Evolutionary conservation across 2,113 vertebrate genomes (phyloP), one percentile per base, ranked within the genome.

Genomic region (Terrapene triunguis): DNA sequence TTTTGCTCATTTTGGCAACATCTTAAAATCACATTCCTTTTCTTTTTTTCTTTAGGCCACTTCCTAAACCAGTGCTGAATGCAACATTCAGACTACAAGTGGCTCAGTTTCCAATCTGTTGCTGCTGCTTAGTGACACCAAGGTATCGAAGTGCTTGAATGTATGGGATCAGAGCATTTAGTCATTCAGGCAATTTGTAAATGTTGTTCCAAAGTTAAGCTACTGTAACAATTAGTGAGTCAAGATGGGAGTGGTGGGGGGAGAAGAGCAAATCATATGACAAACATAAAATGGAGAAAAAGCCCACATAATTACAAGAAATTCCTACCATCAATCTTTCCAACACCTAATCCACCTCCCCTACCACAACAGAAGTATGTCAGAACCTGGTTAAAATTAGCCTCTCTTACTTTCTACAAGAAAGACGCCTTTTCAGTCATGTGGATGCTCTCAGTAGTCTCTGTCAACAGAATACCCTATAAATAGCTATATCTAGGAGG

Each of bases 131-230:
- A 65, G 54, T 27, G 29, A 65, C 29, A 90, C 48, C 29, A 54
- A 22, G 79, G 29, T 76, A 1, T 0, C 24, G 22, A 27, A 47
- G 59, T 29, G 35, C 0, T 13, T 82, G 51, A 27, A 38, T 89
- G 91, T 82, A 48, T 0, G 4, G n/a, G n/a, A 55, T 0, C 32
- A 25, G 85, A 89, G 82, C 17, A 7, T 1, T 82, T 6, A 14
- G 42, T 79, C 85, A 25, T 27, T 53, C 12, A 9, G 38, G 44
- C 10, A 27, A 17, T 92, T 92, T 87, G 35, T 80, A 85, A 59
- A 93, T 88, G 48, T 11, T 93, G 93, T n/a, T 95, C 42, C 54
- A 80, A 80, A 21, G 53, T 42, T 1, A 44, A 80, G 74, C 74
- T 1, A 6, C 1, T 84, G 4, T 1, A 65, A 6, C 47, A 89